Evolutionary conservation across 2,888 invertebrate genomes (phyloP), one percentile per base, ranked within the genome.

Genomic region (Mythimna loreyi): DNA sequence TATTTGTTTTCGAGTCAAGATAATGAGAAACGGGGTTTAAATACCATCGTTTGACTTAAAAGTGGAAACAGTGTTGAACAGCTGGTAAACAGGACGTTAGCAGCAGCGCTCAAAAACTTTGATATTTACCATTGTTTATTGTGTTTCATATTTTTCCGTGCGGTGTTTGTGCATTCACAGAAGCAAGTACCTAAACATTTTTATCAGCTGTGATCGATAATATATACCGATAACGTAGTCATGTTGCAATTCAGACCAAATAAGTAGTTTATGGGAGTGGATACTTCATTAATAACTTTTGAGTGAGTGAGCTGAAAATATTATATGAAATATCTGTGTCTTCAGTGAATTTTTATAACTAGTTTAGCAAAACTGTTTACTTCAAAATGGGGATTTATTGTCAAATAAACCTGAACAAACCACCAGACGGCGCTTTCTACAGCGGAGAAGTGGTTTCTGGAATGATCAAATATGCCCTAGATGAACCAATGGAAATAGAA

Each of bases 341-440:
- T 11, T 43, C 23, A 6, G 30, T 50, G 25, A 50, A 30, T 13
- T 7, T 67, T 53, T n/a, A 23, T 25, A 3, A 13, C n/a, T n/a
- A n/a, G n/a, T n/a, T n/a, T n/a, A n/a, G n/a, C n/a, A n/a, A n/a
- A 50, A 47, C 3, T 3, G 16, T 73, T 28, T 19, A 19, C 0
- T 43, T 43, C n/a, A 75, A 79, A 58, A 90, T 90, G 90, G 88
- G 88, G 28, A 85, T 90, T 23, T 67, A 74, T 78, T 90, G 89
- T 67, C 82, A 88, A 81, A 89, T 90, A 19, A 83, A 83, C 62
- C 66, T 90, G 25, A 75, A 61, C 21, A 86, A 88, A 62, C 84
- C 86, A 13, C 63, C 69, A 1, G 83, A 87, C n/a, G 87, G 85
- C 1, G 81, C 75, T 0, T 89, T 83, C 49, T 69, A 71, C 8